Evolutionary conservation across 2,888 invertebrate species (phyloP).

Genomic region (Tolmerus cingulatus): DNA sequence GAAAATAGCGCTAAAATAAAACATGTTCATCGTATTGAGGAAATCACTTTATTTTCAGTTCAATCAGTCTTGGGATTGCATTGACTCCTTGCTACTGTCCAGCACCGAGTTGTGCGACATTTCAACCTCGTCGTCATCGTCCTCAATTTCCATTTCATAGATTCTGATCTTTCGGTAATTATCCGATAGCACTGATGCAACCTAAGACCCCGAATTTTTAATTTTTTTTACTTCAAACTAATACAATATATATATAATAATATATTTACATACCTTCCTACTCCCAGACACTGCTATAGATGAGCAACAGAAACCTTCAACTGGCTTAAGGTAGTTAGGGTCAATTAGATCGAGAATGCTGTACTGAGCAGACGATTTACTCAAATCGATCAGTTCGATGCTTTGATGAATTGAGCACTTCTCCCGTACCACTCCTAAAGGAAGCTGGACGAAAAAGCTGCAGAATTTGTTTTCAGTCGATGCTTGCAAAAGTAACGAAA

Average conservation of each 20-base stretch:
- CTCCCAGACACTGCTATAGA: slow-evolving; percentile 85
- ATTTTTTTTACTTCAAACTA: neutral
- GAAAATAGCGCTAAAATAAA: slow-evolving; percentile 26
- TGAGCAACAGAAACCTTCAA: slow-evolving; percentile 74
- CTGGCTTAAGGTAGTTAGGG: slow-evolving; percentile 66
- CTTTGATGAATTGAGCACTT: slow-evolving; percentile 60
- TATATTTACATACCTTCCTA: slow-evolving; percentile 58
- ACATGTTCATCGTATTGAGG: slow-evolving; percentile 35
- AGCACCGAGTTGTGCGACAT: slow-evolving; percentile 60
- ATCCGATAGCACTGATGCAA: slow-evolving; percentile 84
- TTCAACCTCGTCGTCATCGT: slow-evolving; percentile 84
- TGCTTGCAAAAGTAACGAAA: slow-evolving; percentile 76
- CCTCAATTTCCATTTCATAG: slow-evolving; percentile 93
- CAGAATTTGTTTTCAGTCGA: slow-evolving; percentile 64
- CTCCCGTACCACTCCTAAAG: slow-evolving; percentile 59
- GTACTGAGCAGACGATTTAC: slow-evolving; percentile 55
- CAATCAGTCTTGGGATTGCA: slow-evolving; percentile 49
- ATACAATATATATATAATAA: neutral
- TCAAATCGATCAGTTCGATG: slow-evolving; percentile 55
- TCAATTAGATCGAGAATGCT: slow-evolving; percentile 68
- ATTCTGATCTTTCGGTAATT: slow-evolving; percentile 81
- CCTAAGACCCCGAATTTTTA: slow-evolving; percentile 57
- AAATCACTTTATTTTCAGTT: slow-evolving; percentile 32
- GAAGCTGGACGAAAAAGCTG: slow-evolving; percentile 65
- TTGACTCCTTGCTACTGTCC: slow-evolving; percentile 61